A percentile compares a stretch with the other conserved stretches of the same genome.
These are phyloP conservation scores for Macropodus opercularis DNA, from an alignment of 2,797 vertebrate genomes.

Conservation along the genomic window DNA sequence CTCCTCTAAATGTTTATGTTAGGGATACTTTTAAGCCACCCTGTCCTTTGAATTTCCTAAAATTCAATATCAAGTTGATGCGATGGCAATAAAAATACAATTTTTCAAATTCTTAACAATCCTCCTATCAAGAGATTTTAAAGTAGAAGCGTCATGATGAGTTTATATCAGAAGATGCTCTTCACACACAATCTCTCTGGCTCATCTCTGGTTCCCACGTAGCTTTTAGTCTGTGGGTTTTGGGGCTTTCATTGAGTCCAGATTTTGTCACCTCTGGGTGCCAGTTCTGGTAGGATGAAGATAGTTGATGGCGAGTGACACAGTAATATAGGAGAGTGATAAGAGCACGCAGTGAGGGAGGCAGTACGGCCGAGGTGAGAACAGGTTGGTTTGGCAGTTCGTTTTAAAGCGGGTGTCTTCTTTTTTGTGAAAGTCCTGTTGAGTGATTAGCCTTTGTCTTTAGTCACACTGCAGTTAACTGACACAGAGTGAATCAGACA, in stretches of 20 bases:
- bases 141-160: conserved; percentile 48
- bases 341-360: conserved; percentile 10
- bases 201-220: conserved; percentile 11
- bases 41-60: conserved; percentile 60
- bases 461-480: too few relatives aligned
- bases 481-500: too few relatives aligned
- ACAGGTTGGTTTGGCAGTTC: conserved; percentile 8
- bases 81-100: conserved; percentile 62
- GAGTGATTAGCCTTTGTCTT: too few relatives aligned
- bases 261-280: conserved; percentile 15
- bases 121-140: conserved; percentile 62
- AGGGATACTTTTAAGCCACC: conserved; percentile 34
- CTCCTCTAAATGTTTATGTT: conserved; percentile 49
- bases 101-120: conserved; percentile 64
- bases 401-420: conserved; percentile 6
- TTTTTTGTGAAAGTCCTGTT: too few relatives aligned
- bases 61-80: conserved; percentile 47
- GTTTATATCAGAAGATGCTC: conserved; percentile 65
- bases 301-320: conserved; percentile 14
- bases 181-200: conserved; percentile 27
- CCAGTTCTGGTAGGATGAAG: conserved; percentile 29
- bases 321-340: conserved; percentile 7
- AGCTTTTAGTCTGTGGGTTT: conserved; percentile 11
- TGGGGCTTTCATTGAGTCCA: conserved; percentile 5
- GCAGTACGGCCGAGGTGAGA: conserved; percentile 10